Percentiles rank a stretch among this genome's conserved stretches.
These are phyloP conservation scores for Holothuria glaberrima DNA, from an alignment of 35 echinoderm and acorn worm genomes.

Conservation along the genomic window DNA sequence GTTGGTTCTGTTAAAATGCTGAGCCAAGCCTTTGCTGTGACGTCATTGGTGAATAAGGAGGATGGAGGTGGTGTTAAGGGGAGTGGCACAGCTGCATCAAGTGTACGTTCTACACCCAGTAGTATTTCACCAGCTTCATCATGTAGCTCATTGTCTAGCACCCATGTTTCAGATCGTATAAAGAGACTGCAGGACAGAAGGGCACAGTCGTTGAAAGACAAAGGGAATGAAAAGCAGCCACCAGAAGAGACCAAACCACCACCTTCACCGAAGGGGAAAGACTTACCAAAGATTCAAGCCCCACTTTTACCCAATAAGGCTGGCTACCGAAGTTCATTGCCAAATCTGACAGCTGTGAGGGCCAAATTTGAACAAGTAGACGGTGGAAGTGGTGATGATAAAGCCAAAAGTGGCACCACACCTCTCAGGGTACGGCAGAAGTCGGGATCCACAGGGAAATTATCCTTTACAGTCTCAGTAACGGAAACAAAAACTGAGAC, in stretches of 20 bases:
- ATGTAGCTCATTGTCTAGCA: constrained; percentile 66
- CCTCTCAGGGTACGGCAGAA: constrained; percentile 44
- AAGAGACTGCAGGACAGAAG: constrained; percentile 76
- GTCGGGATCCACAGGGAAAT: constrained; percentile 31
- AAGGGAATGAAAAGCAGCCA: background rate
- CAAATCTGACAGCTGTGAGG: constrained; percentile 70
- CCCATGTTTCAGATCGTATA: constrained; percentile 75
- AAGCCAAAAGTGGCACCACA: background rate
- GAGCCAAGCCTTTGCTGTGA: constrained; percentile 79
- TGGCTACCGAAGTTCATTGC: constrained; percentile 73
- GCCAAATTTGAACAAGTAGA: constrained; percentile 77
- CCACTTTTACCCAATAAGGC: constrained; percentile 34
- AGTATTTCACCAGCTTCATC: constrained; percentile 92
- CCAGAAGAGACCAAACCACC: constrained; percentile 8
- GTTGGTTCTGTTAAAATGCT: constrained; percentile 82
- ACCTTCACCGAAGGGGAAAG: constrained; percentile 4
- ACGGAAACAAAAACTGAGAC: constrained; percentile 49
- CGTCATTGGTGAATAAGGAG: constrained; percentile 48
- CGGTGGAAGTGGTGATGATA: background rate
- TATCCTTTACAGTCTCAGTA: constrained; percentile 47
- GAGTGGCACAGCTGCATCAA: constrained; percentile 65
- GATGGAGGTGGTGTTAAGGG: background rate
- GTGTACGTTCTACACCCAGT: constrained; percentile 79
- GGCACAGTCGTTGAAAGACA: constrained; percentile 9
- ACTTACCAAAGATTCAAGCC: constrained; percentile 17